Percentiles rank a stretch among this genome's conserved stretches.
These are phyloP conservation scores for Indicator maculatus DNA, from an alignment of 2,113 vertebrate species.

Conservation along the genomic window DNA sequence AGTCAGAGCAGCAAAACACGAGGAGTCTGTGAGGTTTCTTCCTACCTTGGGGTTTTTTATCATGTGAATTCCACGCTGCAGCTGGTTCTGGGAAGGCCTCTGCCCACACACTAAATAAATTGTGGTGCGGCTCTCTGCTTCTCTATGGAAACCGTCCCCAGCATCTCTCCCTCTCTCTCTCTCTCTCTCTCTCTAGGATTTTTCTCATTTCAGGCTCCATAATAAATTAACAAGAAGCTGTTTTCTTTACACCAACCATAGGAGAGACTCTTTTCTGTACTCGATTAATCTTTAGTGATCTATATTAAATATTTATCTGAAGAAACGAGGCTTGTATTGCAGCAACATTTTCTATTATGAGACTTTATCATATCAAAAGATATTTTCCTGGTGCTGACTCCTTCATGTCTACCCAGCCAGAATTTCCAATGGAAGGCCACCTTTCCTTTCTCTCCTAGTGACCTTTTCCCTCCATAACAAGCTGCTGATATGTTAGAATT, in stretches of 20 bases:
- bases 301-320: slow-evolving; percentile 85
- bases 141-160: slow-evolving; percentile 64
- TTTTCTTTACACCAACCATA: slow-evolving; percentile 68
- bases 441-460: slow-evolving; percentile 11
- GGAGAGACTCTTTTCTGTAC: slow-evolving; percentile 67
- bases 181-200: slow-evolving; percentile 59
- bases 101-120: slow-evolving; percentile 66
- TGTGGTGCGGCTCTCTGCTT: slow-evolving; percentile 57
- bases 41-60: slow-evolving; percentile 11
- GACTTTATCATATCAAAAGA: slow-evolving; percentile 78
- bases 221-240: slow-evolving; percentile 76
- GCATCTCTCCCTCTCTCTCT: slow-evolving; percentile 56
- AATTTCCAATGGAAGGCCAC: slow-evolving; percentile 73
- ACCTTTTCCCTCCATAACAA: slow-evolving; percentile 77
- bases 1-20: not conserved
- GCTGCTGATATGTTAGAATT: slow-evolving; percentile 77
- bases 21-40: not conserved
- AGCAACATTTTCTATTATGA: slow-evolving; percentile 79
- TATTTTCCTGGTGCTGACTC: slow-evolving; percentile 65
- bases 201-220: slow-evolving; percentile 69
- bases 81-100: slow-evolving; percentile 62
- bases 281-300: slow-evolving; percentile 83
- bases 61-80: not conserved
- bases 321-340: slow-evolving; percentile 77
- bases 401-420: slow-evolving; percentile 60